These are phyloP conservation scores for Ellobius talpinus DNA, from an alignment of 2,113 vertebrate species.

Conservation along the genomic window DNA sequence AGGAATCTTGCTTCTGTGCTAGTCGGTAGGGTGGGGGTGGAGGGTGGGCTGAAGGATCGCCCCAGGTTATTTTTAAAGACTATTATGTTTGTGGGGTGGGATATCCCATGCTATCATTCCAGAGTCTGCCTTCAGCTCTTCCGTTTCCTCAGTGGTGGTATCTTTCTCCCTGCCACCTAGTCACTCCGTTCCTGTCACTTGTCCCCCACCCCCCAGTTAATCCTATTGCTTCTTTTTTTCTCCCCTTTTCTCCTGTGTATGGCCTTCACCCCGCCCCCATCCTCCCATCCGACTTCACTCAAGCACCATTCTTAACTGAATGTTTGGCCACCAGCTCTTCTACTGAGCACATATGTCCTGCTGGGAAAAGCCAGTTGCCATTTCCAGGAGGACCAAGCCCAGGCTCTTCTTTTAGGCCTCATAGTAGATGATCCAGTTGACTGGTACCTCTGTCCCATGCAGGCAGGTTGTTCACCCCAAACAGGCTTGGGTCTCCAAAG, in stretches of 20 bases:
- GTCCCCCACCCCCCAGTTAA: neutral
- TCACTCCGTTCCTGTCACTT: neutral
- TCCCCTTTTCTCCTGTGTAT: neutral
- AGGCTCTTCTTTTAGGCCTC: neutral
- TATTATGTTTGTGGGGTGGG: too few relatives aligned
- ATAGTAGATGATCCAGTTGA: neutral
- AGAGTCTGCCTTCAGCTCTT: too few relatives aligned
- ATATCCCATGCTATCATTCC: neutral
- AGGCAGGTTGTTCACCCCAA: neutral
- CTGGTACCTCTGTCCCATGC: too few relatives aligned
- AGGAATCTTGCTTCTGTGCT: neutral
- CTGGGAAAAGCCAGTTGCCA: neutral
- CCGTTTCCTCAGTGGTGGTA: neutral
- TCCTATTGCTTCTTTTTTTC: neutral
- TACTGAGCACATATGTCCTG: neutral
- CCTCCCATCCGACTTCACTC: neutral
- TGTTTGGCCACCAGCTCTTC: neutral
- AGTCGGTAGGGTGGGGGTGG: rapidly evolving
- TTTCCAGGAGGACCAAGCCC: neutral
- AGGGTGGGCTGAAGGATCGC: neutral
- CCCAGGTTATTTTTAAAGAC: neutral
- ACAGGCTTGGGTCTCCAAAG: neutral
- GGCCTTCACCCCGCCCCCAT: neutral
- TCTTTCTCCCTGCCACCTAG: neutral
- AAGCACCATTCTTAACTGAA: neutral